These are phyloP conservation scores for Pharmacophagus antenor DNA, from an alignment of 2,888 invertebrate species.

Conservation along the genomic window DNA sequence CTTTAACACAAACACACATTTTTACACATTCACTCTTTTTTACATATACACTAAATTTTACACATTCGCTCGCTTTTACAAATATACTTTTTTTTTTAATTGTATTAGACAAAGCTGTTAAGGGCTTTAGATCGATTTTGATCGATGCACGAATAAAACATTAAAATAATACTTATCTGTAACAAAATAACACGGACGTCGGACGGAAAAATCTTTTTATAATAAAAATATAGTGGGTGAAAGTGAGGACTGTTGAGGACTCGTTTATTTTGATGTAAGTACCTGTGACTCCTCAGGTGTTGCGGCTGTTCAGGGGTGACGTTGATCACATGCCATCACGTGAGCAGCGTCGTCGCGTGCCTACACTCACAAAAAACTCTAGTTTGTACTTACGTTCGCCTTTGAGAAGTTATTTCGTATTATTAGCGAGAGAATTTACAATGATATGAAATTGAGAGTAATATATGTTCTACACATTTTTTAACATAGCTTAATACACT, in stretches of 20 bases:
- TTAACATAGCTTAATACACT: too few species aligned
- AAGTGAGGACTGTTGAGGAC: not conserved
- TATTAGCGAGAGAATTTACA: not conserved
- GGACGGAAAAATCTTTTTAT: too few species aligned
- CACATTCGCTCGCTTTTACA: too few species aligned
- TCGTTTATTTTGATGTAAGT: not conserved
- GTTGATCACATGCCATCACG: not conserved
- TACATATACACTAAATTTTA: too few species aligned
- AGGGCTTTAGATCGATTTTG: too few species aligned
- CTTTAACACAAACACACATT: too few species aligned
- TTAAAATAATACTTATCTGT: conserved; percentile 1
- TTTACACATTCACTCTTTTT: too few species aligned
- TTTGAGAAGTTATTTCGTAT: not conserved
- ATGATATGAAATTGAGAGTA: too few species aligned
- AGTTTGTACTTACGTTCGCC: not conserved
- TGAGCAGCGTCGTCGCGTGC: not conserved
- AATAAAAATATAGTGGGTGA: not conserved
- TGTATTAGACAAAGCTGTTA: not conserved
- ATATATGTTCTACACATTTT: too few species aligned
- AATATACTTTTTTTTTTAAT: too few species aligned
- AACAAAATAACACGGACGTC: too few species aligned
- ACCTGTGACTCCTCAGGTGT: not conserved
- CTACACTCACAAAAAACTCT: not conserved
- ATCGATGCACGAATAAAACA: not conserved
- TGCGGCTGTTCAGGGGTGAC: not conserved